These are phyloP conservation scores for Carassius carassius DNA, from an alignment of 2,113 vertebrate species.

Conservation along the genomic window DNA sequence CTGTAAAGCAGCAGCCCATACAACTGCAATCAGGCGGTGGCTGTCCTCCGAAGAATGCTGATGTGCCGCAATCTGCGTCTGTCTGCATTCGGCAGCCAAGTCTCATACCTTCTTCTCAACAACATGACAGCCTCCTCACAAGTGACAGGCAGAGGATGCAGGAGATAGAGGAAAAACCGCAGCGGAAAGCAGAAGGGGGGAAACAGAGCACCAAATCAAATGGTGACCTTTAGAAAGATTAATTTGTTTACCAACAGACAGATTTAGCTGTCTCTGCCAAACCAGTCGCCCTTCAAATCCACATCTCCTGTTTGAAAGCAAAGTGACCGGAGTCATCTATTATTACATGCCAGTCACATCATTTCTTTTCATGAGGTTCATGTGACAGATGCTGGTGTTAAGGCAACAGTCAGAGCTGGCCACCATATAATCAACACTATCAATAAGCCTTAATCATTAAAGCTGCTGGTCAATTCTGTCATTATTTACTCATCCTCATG, in stretches of 20 bases:
- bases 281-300: constrained; percentile 88
- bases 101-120: constrained; percentile 76
- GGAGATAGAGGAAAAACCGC: constrained; percentile 68
- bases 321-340: constrained; percentile 85
- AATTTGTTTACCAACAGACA: constrained; percentile 92
- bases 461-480: constrained; percentile 30
- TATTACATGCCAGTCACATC: constrained; percentile 79
- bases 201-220: constrained; percentile 82
- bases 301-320: constrained; percentile 77
- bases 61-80: constrained; percentile 82
- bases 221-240: constrained; percentile 95
- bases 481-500: background rate
- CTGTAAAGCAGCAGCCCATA: constrained; percentile 97
- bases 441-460: constrained; percentile 62
- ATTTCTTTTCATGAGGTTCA: constrained; percentile 78
- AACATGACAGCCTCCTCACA: constrained; percentile 82
- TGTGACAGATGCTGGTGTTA: constrained; percentile 73
- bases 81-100: constrained; percentile 76
- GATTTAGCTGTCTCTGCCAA: constrained; percentile 83
- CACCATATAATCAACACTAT: constrained; percentile 70
- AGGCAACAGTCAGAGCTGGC: constrained; percentile 73
- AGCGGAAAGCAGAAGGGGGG: constrained; percentile 15
- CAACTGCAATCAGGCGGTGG: constrained; percentile 89
- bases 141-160: constrained; percentile 34
- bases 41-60: constrained; percentile 88